phyloP scores from a whole-genome alignment of 2,797 vertebrate species.

The Crax fasciolata region DNA sequence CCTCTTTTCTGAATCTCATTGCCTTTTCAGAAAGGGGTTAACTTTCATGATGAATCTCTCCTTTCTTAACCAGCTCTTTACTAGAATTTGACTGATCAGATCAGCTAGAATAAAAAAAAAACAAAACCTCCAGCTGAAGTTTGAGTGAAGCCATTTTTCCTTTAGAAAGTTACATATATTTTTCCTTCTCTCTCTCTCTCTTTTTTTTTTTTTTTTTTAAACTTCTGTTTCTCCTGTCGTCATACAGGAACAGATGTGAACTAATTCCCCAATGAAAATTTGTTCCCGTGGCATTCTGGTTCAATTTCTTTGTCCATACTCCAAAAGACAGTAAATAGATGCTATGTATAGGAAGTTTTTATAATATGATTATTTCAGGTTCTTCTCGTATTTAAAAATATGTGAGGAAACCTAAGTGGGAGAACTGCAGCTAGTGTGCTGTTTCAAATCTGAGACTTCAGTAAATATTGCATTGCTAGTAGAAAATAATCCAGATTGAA shows the following conservation, averaged over 20 bases:
- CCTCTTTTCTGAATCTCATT: background rate
- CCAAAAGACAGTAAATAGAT: background rate
- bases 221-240: background rate
- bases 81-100: constrained; percentile 3
- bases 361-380: background rate
- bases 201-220: background rate
- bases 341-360: constrained; percentile 7
- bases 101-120: constrained; percentile 9
- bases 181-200: background rate
- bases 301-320: constrained; percentile 5
- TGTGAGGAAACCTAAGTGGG: background rate
- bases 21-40: background rate
- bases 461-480: background rate
- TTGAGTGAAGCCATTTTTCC: constrained; percentile 7
- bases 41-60: background rate
- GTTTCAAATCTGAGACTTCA: background rate
- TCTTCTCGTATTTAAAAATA: background rate
- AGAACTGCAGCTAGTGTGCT: background rate
- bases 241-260: constrained; percentile 41
- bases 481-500: background rate
- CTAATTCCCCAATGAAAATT: constrained; percentile 52
- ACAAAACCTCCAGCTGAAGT: constrained; percentile 1
- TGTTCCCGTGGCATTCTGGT: constrained; percentile 15
- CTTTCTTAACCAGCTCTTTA: constrained; percentile 4
- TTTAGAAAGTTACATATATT: constrained; percentile 9